Evolutionary conservation across 1,140 invertebrate genomes (phyloP).

Genomic region (Homarus americanus): DNA sequence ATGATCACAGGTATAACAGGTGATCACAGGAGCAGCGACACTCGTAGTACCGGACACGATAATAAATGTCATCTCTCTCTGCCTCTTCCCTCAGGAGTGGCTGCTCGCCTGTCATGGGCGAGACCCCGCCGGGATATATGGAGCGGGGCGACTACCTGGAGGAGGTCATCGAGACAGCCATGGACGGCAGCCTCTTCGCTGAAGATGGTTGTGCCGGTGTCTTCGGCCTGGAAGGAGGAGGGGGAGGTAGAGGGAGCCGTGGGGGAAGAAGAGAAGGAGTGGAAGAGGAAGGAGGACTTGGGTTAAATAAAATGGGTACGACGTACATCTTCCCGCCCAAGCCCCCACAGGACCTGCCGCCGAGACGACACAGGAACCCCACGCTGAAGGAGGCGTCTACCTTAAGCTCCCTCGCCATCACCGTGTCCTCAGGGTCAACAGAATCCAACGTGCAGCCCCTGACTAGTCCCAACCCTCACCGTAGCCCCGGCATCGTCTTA

Average conservation of each 20-base stretch:
- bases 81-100: neutral
- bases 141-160: neutral
- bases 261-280: no score
- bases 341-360: conserved; percentile 21
- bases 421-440: conserved; percentile 54
- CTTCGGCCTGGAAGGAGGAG: neutral
- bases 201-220: conserved; percentile 18
- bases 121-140: neutral
- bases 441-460: conserved; percentile 56
- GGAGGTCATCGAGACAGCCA: conserved; percentile 38
- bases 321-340: conserved; percentile 45
- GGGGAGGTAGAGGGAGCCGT: neutral
- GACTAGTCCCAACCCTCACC: conserved; percentile 42
- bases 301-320: neutral
- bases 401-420: conserved; percentile 44
- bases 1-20: neutral
- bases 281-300: neutral
- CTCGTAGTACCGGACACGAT: no score
- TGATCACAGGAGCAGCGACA: no score
- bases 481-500: conserved; percentile 35
- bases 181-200: conserved; percentile 26
- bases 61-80: neutral
- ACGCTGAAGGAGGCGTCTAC: conserved; percentile 39
- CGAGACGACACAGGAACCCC: conserved; percentile 17
- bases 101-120: neutral